Percentiles rank a stretch among this genome's conserved stretches.
Evolutionary conservation across 1,140 invertebrate genomes (phyloP).

Genomic region (Drosophila seguyi): DNA sequence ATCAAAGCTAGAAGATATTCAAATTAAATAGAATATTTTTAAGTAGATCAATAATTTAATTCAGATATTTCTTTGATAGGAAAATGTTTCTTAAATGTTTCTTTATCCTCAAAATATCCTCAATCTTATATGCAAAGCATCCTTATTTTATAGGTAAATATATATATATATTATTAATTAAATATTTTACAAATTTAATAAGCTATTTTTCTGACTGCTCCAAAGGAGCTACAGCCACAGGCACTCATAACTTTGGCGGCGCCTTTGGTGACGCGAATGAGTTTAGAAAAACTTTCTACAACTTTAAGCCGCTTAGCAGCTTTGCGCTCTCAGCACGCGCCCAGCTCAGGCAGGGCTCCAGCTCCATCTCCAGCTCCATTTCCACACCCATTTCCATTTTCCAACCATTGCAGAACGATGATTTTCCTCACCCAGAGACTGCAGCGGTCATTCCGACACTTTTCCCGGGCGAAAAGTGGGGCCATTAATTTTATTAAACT

Average conservation of each 20-base stretch:
- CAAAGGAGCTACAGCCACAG: slow-evolving; percentile 22
- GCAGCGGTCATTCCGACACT: slow-evolving; percentile 44
- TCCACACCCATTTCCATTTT: slow-evolving; percentile 6
- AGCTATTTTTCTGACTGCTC: slow-evolving; percentile 6
- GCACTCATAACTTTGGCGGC: slow-evolving; percentile 78
- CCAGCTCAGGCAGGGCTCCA: slow-evolving; percentile 8
- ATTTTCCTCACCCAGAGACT: slow-evolving; percentile 20
- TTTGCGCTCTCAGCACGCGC: slow-evolving; percentile 76
- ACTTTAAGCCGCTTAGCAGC: slow-evolving; percentile 83
- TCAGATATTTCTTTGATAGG: neutral
- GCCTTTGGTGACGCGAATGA: slow-evolving; percentile 83
- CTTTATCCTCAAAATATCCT: neutral
- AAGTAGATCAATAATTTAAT: neutral
- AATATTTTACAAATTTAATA: neutral
- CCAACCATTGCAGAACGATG: slow-evolving; percentile 11
- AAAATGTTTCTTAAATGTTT: neutral
- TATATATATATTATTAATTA: neutral
- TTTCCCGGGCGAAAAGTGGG: slow-evolving; percentile 32
- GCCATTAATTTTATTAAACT: slow-evolving; percentile 74
- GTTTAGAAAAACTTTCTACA: slow-evolving; percentile 83
- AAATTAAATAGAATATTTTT: neutral
- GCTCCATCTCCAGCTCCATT: neutral
- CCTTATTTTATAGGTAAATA: neutral
- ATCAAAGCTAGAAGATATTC: neutral
- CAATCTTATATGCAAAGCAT: no score